Conservation (phyloP, 2,888 invertebrate species). For the Scrobipalpa atriplicella region DNA sequence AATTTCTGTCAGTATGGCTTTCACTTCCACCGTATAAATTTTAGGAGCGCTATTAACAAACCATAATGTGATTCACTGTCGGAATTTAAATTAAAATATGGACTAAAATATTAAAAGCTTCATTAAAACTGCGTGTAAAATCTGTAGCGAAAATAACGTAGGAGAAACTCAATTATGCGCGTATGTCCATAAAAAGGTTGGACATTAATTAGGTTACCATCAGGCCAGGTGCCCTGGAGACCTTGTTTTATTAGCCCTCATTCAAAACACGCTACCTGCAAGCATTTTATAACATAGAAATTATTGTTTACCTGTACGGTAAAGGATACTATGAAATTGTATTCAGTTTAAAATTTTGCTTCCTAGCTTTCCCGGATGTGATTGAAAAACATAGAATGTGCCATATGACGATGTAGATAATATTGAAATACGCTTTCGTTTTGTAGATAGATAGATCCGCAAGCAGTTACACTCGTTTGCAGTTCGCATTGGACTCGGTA, state of each 20-base stretch:
- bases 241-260: conserved; percentile 44
- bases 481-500: no score
- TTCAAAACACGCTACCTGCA: background rate
- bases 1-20: background rate
- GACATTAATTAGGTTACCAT: conserved; percentile 54
- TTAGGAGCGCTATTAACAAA: conserved; percentile 2
- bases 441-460: no score
- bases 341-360: no score
- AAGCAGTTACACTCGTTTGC: no score
- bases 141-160: conserved; percentile 29
- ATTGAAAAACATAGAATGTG: no score
- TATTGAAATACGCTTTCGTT: no score
- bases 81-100: background rate
- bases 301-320: no score
- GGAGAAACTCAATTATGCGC: conserved; percentile 41
- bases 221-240: conserved; percentile 39
- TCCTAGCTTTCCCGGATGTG: no score
- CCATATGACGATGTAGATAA: no score
- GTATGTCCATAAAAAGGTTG: conserved; percentile 53
- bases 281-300: background rate
- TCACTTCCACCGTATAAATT: background rate
- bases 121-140: conserved; percentile 34
- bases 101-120: conserved; percentile 8
- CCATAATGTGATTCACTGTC: background rate
- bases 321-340: no score